A percentile compares a stretch with the other conserved stretches of the same genome.
Evolutionary conservation across 1,140 invertebrate genomes (phyloP).

Genomic region (Lasaia peninsularis): DNA sequence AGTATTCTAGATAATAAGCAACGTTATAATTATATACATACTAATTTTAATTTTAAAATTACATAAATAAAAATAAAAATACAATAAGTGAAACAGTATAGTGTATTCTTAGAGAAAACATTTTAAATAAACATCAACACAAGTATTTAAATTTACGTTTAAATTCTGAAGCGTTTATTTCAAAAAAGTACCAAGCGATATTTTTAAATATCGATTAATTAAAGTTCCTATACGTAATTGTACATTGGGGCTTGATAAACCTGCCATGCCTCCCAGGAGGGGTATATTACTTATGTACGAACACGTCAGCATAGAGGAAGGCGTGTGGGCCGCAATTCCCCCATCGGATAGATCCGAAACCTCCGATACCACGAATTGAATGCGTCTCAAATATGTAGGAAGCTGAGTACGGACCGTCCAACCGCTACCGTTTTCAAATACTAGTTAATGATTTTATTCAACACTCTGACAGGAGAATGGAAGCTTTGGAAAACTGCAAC

Average conservation of each 20-base stretch:
- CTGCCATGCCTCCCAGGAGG: slow-evolving; percentile 28
- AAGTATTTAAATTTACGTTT: no score
- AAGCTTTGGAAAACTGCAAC: no score
- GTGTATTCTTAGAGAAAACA: no score
- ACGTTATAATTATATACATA: no score
- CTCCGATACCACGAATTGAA: slow-evolving; percentile 67
- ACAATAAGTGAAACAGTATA: no score
- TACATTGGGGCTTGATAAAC: background rate
- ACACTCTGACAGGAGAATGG: no score
- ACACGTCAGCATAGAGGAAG: slow-evolving; percentile 49
- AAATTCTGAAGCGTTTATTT: no score
- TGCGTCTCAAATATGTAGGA: slow-evolving; percentile 45
- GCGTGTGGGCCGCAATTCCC: slow-evolving; percentile 57
- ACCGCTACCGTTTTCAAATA: slow-evolving; percentile 31
- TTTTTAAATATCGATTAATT: background rate
- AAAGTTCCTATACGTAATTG: slow-evolving; percentile 3
- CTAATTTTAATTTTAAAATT: no score
- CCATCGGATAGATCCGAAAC: slow-evolving; percentile 61
- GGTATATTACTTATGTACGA: slow-evolving; percentile 56
- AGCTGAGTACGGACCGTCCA: slow-evolving; percentile 36
- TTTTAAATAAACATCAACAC: no score
- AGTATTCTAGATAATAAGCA: no score
- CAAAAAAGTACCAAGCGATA: no score
- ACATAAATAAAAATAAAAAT: no score
- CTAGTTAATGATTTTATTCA: background rate